Conservation (phyloP, 2,113 vertebrate genomes). For the Telmatochromis sp. region DNA sequence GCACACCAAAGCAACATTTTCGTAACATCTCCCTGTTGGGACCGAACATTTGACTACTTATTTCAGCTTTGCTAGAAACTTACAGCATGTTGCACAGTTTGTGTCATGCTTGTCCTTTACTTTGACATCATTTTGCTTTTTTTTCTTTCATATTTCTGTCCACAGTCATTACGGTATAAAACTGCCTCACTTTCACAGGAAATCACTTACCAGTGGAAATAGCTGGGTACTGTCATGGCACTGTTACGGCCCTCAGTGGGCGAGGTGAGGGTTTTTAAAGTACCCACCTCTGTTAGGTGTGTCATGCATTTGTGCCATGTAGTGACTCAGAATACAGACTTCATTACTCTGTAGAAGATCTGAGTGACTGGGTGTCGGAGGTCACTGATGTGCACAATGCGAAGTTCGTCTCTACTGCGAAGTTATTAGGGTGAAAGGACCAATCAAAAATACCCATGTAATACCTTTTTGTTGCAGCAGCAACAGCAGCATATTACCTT, state of each 20-base stretch:
- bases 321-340: neutral
- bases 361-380: neutral
- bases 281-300: neutral
- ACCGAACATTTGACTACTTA: neutral
- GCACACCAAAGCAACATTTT: neutral
- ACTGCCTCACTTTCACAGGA: neutral
- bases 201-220: neutral
- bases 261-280: neutral
- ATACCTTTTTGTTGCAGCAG: neutral
- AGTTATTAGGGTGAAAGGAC: neutral
- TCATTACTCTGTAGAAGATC: rapidly evolving
- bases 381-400: neutral
- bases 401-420: neutral
- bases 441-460: neutral
- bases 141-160: rapidly evolving
- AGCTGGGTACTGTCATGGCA: neutral
- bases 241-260: neutral
- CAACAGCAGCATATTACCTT: neutral
- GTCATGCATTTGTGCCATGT: neutral
- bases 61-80: neutral
- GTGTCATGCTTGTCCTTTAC: neutral
- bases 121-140: neutral
- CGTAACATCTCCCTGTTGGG: neutral
- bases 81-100: neutral
- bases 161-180: neutral